These are phyloP conservation scores for Maccullochella peelii DNA, from an alignment of 2,113 vertebrate species.

Conservation along the genomic window DNA sequence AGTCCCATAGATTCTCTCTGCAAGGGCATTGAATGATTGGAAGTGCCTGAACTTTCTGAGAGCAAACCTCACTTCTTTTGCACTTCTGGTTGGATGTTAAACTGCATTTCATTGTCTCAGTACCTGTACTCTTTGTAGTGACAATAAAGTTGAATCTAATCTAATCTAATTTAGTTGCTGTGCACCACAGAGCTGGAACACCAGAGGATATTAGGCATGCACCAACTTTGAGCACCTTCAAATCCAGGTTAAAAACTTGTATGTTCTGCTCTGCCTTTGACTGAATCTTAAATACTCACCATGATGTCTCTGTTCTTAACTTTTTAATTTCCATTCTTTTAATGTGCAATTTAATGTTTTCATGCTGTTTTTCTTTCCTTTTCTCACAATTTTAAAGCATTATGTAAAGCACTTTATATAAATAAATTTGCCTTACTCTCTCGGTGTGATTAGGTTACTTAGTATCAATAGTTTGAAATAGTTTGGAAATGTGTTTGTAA, in stretches of 20 bases:
- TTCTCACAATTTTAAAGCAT: background rate
- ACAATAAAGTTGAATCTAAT: no score
- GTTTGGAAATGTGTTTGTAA: slow-evolving; percentile 14
- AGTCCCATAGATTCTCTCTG: background rate
- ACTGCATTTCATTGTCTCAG: no score
- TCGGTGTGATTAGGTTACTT: slow-evolving; percentile 26
- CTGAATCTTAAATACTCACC: slow-evolving; percentile 13
- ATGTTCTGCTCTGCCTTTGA: background rate
- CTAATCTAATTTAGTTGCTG: background rate
- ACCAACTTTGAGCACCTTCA: background rate
- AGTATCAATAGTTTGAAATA: slow-evolving; percentile 13
- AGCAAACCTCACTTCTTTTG: no score
- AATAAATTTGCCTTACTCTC: background rate
- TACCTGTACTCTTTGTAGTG: no score
- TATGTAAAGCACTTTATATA: background rate
- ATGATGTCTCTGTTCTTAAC: background rate
- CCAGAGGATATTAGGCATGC: background rate
- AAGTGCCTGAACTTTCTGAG: background rate
- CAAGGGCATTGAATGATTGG: no score
- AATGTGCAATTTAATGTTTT: background rate
- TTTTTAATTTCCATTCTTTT: background rate
- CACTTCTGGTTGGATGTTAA: no score
- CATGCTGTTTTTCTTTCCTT: background rate
- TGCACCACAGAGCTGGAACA: background rate
- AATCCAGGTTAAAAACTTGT: background rate